Evolutionary conservation across 2,888 invertebrate species (phyloP), one percentile per base, ranked within the genome.

Genomic region (Apotomis betuletana): DNA sequence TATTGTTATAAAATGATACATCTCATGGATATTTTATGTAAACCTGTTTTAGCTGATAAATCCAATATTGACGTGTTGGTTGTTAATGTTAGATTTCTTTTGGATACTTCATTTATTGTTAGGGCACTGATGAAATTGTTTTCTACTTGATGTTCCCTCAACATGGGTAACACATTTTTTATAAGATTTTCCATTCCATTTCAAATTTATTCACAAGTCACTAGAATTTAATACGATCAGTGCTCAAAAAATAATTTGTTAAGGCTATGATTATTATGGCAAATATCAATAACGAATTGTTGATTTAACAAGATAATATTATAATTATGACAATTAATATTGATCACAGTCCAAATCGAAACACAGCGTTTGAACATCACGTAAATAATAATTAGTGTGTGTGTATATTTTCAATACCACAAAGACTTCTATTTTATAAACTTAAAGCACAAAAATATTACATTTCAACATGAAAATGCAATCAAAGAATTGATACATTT

Each of bases 161-260:
- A 54, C 36, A 64, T 65, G 10, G n/a, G 27, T 65, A 57, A 57
- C 36, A 51, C 49, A 55, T 73, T 15, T 55, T 67, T 57, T 57
- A 49, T 61, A 44, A 69, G 49, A 44, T 64, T 75, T 51, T 73
- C 73, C 63, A 65, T 76, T 75, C 63, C 62, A 76, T 71, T 74
- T 72, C 41, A 70, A 57, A 51, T 60, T 75, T 59, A 69, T 58
- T 52, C 54, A 62, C 51, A 60, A 51, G 51, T 74, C 64, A 41
- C 69, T 62, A 74, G 77, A 74, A 75, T 77, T 78, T 77, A 80
- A 79, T 80, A 80, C 76, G 77, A 81, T 85, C 87, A 87, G 90
- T 92, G 92, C 92, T 92, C 92, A 92, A 92, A 89, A 61, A 86
- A 84, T 88, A 87, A 87, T 89, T 88, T 85, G 81, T 88, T 89